Evolutionary conservation across 2,113 vertebrate species (phyloP).

Genomic region (Periophthalmodon schlosseri): DNA sequence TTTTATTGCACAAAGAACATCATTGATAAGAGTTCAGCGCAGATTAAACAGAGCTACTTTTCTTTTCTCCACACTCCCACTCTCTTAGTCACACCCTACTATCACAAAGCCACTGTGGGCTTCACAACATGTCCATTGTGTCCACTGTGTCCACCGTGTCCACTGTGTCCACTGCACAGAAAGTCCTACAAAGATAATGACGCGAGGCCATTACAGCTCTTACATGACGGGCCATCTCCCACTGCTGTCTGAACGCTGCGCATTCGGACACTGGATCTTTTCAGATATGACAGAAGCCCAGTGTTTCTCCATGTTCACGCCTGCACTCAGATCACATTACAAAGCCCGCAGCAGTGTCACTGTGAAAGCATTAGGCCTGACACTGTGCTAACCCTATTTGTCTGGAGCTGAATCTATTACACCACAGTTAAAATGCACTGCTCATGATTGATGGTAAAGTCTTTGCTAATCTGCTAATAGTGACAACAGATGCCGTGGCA

Average conservation of each 20-base stretch:
- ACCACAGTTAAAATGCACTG: constrained; percentile 15
- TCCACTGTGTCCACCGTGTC: constrained; percentile 10
- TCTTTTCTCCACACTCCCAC: constrained; percentile 58
- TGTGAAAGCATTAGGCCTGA: constrained; percentile 30
- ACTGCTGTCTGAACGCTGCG: constrained; percentile 15
- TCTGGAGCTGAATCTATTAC: constrained; percentile 35
- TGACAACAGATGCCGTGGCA: constrained; percentile 42
- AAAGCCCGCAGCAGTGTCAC: constrained; percentile 33
- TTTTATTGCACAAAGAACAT: constrained; percentile 32
- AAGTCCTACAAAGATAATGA: constrained; percentile 44
- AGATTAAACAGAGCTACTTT: constrained; percentile 44
- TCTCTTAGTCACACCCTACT: constrained; percentile 50
- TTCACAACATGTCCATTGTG: constrained; percentile 56
- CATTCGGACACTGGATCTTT: constrained; percentile 49
- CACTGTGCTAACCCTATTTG: constrained; percentile 40
- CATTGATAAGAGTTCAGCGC: constrained; percentile 28
- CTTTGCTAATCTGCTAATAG: constrained; percentile 35
- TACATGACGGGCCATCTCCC: constrained; percentile 40
- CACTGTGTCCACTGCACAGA: constrained; percentile 49
- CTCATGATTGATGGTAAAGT: constrained; percentile 17
- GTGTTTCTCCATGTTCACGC: constrained; percentile 41
- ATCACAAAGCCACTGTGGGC: constrained; percentile 47
- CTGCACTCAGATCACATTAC: constrained; percentile 44
- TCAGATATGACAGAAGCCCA: constrained; percentile 53
- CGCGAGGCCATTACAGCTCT: constrained; percentile 58